These are phyloP conservation scores for Drosophila athabasca DNA, from an alignment of 1,140 invertebrate genomes.

Conservation along the genomic window DNA sequence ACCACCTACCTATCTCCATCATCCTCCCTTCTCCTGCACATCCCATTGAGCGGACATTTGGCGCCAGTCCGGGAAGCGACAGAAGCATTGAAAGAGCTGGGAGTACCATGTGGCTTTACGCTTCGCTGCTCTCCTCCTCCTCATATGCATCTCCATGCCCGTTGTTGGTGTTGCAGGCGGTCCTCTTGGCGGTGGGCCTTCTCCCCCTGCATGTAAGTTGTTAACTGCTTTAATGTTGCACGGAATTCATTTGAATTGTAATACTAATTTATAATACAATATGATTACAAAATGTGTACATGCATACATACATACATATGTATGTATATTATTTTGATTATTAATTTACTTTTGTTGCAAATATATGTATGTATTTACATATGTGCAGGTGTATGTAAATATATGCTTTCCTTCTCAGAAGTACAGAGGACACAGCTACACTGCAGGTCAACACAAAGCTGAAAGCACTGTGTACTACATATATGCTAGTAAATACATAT, in stretches of 20 bases:
- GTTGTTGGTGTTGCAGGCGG: slow-evolving; percentile 22
- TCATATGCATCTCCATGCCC: slow-evolving; percentile 9
- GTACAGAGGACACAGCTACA: too few relatives aligned
- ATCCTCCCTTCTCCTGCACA: neutral
- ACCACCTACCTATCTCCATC: slow-evolving; percentile 1
- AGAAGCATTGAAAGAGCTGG: slow-evolving; percentile 36
- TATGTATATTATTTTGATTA: too few relatives aligned
- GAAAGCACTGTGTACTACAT: neutral
- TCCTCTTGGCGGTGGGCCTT: slow-evolving; percentile 9
- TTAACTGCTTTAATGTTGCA: neutral
- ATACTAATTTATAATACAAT: too few relatives aligned
- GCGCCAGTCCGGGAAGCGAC: slow-evolving; percentile 55
- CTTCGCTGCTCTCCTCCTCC: slow-evolving; percentile 35
- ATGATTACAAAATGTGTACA: too few relatives aligned
- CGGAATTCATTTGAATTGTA: neutral
- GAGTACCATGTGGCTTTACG: slow-evolving; percentile 56
- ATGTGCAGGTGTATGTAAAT: too few relatives aligned
- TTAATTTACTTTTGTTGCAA: too few relatives aligned
- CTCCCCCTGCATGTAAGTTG: slow-evolving; percentile 8
- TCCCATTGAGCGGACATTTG: slow-evolving; percentile 48
- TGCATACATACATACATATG: too few relatives aligned
- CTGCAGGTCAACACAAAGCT: too few relatives aligned
- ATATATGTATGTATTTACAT: too few relatives aligned
- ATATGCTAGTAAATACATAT: neutral
- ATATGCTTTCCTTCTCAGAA: too few relatives aligned